A percentile compares a stretch with the other conserved stretches of the same genome.
These are phyloP conservation scores for Nemurella pictetii DNA, from an alignment of 2,888 invertebrate species.

Conservation along the genomic window DNA sequence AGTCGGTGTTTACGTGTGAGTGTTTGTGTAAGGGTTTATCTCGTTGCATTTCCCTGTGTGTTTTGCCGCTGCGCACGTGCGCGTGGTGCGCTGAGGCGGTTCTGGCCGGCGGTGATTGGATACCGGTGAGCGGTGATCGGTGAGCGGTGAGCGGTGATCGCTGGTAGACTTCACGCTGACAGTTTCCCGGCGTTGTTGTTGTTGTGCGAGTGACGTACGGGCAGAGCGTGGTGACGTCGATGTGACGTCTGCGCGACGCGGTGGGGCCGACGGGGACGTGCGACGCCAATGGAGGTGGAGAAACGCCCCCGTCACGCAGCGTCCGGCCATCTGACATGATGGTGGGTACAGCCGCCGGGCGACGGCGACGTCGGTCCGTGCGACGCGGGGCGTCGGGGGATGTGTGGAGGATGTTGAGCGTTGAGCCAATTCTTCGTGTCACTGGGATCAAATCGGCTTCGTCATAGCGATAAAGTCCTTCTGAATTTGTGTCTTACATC, in stretches of 20 bases:
- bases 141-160: not conserved
- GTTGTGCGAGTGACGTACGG: not conserved
- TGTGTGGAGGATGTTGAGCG: no score
- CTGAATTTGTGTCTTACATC: no score
- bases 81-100: no score
- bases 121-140: not conserved
- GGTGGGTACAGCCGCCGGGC: constrained; percentile 14
- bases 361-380: no score
- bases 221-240: not conserved
- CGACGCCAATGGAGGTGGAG: not conserved
- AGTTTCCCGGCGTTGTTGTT: not conserved
- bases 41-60: not conserved
- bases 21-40: not conserved
- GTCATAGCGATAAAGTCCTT: no score
- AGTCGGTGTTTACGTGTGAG: not conserved
- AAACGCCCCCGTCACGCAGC: constrained; percentile 9
- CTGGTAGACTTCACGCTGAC: not conserved
- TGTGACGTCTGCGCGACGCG: no score
- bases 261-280: not conserved
- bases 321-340: constrained; percentile 5
- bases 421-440: no score
- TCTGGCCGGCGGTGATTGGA: no score
- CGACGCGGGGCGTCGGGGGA: no score
- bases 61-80: not conserved
- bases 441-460: no score